phyloP scores from a whole-genome alignment of 2,888 invertebrate species.

The Ornithoptera priamus region DNA sequence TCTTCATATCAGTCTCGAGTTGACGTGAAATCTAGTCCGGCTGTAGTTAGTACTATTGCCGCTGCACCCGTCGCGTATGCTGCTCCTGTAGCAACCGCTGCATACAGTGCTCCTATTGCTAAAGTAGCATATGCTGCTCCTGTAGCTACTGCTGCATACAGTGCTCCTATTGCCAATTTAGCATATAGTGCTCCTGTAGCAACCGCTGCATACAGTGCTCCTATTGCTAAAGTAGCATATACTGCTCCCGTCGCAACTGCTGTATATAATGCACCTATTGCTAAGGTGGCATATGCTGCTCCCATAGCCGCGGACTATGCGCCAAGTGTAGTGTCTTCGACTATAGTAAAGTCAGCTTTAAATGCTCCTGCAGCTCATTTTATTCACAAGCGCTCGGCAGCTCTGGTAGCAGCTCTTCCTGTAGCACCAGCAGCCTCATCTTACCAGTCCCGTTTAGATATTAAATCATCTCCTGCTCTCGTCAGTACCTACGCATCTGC shows the following conservation, averaged over 20 bases:
- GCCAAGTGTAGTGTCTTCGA: slow-evolving; percentile 7
- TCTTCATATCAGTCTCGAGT: slow-evolving; percentile 67
- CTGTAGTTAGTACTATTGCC: slow-evolving; percentile 35
- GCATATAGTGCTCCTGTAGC: slow-evolving; percentile 36
- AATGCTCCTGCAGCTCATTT: slow-evolving; percentile 50
- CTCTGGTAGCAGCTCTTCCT: slow-evolving; percentile 41
- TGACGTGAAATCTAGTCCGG: slow-evolving; percentile 58
- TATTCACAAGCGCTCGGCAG: slow-evolving; percentile 66
- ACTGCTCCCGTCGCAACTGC: slow-evolving; percentile 34
- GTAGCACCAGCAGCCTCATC: slow-evolving; percentile 47
- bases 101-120: slow-evolving; percentile 33
- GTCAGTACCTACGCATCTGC: slow-evolving; percentile 38
- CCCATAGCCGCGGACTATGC: slow-evolving; percentile 31
- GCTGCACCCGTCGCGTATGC: slow-evolving; percentile 39
- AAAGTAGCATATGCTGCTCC: slow-evolving; percentile 39
- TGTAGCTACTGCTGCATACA: slow-evolving; percentile 39
- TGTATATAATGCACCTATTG: slow-evolving; percentile 49
- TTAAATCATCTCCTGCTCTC: slow-evolving; percentile 43
- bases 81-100: slow-evolving; percentile 36
- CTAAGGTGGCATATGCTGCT: slow-evolving; percentile 37
- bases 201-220: slow-evolving; percentile 33
- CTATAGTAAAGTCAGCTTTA: slow-evolving; percentile 14
- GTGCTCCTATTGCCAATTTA: slow-evolving; percentile 45
- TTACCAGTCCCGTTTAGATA: slow-evolving; percentile 46
- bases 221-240: slow-evolving; percentile 36